phyloP scores from a whole-genome alignment of 2,113 vertebrate genomes.

The Sphaerodactylus townsendi region DNA sequence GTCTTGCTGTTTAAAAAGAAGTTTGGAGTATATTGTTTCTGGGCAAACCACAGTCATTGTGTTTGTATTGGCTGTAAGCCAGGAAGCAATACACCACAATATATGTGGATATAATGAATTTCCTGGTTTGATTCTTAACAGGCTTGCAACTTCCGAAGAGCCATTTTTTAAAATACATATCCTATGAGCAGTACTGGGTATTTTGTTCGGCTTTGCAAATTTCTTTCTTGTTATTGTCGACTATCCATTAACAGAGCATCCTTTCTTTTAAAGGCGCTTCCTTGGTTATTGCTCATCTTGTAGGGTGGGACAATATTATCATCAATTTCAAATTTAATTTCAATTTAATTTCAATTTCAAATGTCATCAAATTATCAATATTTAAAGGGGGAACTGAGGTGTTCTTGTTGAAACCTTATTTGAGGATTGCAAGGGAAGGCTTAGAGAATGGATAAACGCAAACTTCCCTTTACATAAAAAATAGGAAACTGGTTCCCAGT shows the following conservation, averaged over 20 bases:
- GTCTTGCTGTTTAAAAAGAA: neutral
- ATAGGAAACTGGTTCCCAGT: no score
- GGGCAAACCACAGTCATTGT: conserved; percentile 32
- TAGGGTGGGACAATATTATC: neutral
- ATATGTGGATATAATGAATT: conserved; percentile 5
- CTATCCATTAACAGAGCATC: fast-evolving
- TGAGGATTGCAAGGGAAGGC: no score
- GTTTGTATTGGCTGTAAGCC: conserved; percentile 36
- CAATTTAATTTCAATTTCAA: no score
- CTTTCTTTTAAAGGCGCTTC: neutral
- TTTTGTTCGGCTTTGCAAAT: neutral
- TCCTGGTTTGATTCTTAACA: neutral
- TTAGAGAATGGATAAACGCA: no score
- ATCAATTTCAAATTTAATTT: no score
- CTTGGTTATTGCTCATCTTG: neutral
- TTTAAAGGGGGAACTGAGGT: no score
- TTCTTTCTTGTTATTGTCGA: neutral
- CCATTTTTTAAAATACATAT: neutral
- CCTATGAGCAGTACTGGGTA: neutral
- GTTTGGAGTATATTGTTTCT: conserved; percentile 28
- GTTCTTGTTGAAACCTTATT: no score
- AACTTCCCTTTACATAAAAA: no score
- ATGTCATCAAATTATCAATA: no score
- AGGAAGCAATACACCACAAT: conserved; percentile 42
- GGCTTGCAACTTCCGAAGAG: neutral